phyloP scores from a whole-genome alignment of 2,113 vertebrate species.

The Melanerpes formicivorus region DNA sequence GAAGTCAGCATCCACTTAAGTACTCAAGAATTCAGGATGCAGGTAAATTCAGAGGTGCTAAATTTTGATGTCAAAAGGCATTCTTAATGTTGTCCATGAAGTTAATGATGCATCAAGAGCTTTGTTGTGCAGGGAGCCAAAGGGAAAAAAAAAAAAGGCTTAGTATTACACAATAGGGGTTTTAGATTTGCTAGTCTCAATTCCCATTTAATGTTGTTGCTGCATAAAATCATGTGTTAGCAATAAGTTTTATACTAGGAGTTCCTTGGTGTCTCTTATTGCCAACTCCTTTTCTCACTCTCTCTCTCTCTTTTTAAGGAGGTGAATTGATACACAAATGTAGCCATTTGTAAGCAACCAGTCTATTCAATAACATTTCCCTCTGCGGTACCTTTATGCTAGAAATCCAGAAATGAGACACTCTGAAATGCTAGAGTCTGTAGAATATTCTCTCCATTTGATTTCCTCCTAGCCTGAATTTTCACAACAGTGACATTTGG shows the following conservation, averaged over 20 bases:
- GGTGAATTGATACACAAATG: neutral
- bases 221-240: neutral
- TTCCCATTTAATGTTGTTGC: neutral
- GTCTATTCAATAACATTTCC: neutral
- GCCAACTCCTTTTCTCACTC: neutral
- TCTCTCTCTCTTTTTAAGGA: neutral
- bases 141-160: neutral
- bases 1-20: neutral
- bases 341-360: constrained; percentile 1
- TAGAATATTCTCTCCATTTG: neutral
- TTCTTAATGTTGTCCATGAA: neutral
- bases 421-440: neutral
- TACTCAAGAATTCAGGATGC: neutral
- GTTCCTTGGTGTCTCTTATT: neutral
- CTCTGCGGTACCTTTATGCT: neutral
- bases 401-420: constrained; percentile 14
- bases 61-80: neutral
- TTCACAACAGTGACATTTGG: neutral
- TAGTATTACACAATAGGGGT: neutral
- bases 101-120: neutral
- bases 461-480: constrained; percentile 7
- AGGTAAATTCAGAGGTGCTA: neutral
- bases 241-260: neutral
- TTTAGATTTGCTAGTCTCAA: neutral
- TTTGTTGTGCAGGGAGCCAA: neutral